A percentile compares a stretch with the other conserved stretches of the same genome.
Evolutionary conservation across 2,113 vertebrate genomes (phyloP).

Genomic region (Toxotes jaculatrix): DNA sequence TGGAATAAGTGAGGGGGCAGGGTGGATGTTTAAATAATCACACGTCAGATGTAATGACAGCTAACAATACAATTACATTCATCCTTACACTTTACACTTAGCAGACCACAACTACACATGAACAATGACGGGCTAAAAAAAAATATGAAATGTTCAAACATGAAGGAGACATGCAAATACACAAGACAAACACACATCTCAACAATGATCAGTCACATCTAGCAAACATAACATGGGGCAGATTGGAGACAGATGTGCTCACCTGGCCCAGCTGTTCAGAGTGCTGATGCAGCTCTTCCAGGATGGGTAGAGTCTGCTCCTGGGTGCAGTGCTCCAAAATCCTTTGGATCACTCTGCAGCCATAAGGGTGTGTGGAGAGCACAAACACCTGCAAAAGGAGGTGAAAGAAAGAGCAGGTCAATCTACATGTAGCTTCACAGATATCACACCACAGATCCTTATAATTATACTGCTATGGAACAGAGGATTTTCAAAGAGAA

Average conservation of each 20-base stretch:
- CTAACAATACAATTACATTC: constrained; percentile 71
- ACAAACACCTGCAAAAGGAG: constrained; percentile 89
- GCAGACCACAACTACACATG: constrained; percentile 63
- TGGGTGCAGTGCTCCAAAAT: constrained; percentile 97
- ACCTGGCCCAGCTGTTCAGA: constrained; percentile 98
- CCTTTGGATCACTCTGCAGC: constrained; percentile 97
- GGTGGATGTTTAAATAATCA: constrained; percentile 82
- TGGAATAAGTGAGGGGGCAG: constrained; percentile 83
- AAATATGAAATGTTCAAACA: constrained; percentile 67
- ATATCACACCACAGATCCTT: background rate
- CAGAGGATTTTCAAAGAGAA: background rate
- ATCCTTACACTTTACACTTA: constrained; percentile 67
- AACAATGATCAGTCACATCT: constrained; percentile 32
- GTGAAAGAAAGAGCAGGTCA: background rate
- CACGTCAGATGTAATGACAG: constrained; percentile 78
- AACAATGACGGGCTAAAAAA: constrained; percentile 56
- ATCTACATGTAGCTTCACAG: background rate
- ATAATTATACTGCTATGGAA: background rate
- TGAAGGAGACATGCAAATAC: constrained; percentile 67
- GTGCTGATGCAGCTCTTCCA: constrained; percentile 96
- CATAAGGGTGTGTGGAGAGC: constrained; percentile 96
- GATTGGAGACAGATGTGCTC: constrained; percentile 40
- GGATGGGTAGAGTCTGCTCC: constrained; percentile 94
- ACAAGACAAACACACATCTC: constrained; percentile 42
- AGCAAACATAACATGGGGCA: constrained; percentile 15